These are phyloP conservation scores for Cyprinodon brontotheroides DNA, from an alignment of 2,113 vertebrate genomes.

Conservation along the genomic window DNA sequence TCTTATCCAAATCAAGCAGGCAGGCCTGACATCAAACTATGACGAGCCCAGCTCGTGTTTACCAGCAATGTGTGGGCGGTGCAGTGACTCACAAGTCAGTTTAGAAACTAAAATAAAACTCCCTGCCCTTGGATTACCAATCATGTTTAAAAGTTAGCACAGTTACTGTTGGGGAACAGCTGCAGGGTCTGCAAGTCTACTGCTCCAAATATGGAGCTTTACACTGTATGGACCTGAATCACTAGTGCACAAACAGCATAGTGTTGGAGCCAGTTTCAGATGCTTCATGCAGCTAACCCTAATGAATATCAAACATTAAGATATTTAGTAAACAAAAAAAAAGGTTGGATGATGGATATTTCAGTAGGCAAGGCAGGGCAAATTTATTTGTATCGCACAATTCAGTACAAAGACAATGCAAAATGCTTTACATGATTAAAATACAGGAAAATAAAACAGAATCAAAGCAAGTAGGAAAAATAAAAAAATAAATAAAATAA, in stretches of 20 bases:
- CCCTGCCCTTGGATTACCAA: not conserved
- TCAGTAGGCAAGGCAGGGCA: too few species aligned
- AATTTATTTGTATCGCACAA: too few species aligned
- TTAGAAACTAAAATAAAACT: conserved; percentile 18
- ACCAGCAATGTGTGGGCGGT: conserved; percentile 15
- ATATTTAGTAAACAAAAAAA: not conserved
- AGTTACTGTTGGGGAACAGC: not conserved
- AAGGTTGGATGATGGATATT: too few species aligned
- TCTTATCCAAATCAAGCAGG: not conserved
- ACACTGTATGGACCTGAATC: not conserved
- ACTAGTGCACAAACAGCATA: not conserved
- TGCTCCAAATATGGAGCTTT: not conserved
- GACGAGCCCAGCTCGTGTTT: conserved; percentile 2
- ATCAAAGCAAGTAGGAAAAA: too few species aligned
- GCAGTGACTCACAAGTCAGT: conserved; percentile 19
- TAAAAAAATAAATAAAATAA: too few species aligned
- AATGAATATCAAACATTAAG: not conserved
- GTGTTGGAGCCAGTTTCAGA: not conserved
- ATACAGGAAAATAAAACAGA: too few species aligned
- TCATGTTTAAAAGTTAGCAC: not conserved
- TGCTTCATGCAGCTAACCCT: not conserved
- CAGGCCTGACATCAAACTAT: not conserved
- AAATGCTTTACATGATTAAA: too few species aligned
- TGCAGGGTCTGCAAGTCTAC: not conserved
- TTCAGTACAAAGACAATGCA: too few species aligned